Base-by-base conservation (phyloP, 2,113 vertebrate genomes). In the Phylloscopus whistleri region DNA sequence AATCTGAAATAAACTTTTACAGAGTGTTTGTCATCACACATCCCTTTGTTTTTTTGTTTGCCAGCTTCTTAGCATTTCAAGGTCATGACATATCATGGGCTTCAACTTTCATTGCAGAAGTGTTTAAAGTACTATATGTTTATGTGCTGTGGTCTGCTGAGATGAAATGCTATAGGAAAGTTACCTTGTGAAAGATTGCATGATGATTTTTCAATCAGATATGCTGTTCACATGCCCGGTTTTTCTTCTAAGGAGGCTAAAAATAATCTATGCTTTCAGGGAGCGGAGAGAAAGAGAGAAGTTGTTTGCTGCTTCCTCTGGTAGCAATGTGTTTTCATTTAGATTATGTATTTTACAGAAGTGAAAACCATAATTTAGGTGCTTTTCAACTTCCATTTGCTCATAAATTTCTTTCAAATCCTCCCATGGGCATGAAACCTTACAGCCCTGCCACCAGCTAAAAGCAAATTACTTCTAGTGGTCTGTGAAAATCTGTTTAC, bases 341-440 rank as follows among this genome's bases (percentile, higher is more conserved):
- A 97, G 96, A 97, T 96, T 96, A 78, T 43, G 35, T 88, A 13
- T 96, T 95, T 96, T 96, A 93, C 94, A 96, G 96, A 96, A 97
- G 90, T 95, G 94, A 96, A 96, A 96, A 72, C 85, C 85, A 64
- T 95, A 93, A 97, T 96, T 95, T 95, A 94, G 79, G 90, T 90
- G 72, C 76, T 86, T 95, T 96, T 94, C 79, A 78, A 75, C 85
- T 96, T 94, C 67, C 93, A 89, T 94, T 90, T 89, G 63, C 74
- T 93, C 92, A 85, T 97, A 96, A 94, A 95, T 95, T 91, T 94
- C 84, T 95, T 94, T 58, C 56, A 53, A 90, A 88, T 95, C 84
- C 83, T 93, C 64, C 85, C 28, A 13, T 92, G 88, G 90, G 68
- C 60, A 90, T 78, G 68, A 86, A 87, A 81, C 72, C 73, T 74